Percentiles rank a stretch among this genome's conserved stretches.
phyloP scores from a whole-genome alignment of 1,140 invertebrate species.

The Drosophila erecta region DNA sequence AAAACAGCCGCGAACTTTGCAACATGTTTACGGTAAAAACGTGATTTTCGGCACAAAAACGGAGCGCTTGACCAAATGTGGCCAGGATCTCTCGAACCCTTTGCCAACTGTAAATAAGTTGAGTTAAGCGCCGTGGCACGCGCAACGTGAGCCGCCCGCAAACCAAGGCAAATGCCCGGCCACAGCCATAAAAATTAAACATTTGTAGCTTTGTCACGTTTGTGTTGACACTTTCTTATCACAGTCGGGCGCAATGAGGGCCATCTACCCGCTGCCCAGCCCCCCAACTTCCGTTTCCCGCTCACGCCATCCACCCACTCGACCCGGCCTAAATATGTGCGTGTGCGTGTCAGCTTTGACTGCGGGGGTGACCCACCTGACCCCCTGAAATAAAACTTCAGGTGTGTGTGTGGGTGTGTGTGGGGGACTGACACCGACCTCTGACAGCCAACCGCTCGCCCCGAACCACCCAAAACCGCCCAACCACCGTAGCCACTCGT shows the following conservation, averaged over 20 bases:
- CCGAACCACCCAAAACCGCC: not conserved
- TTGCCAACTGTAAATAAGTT: constrained; percentile 78
- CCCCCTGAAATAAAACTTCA: constrained; percentile 58
- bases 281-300: not conserved
- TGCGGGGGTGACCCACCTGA: constrained; percentile 62
- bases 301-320: constrained; percentile 21
- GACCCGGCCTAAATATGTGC: constrained; percentile 73
- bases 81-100: constrained; percentile 60
- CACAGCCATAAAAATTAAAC: constrained; percentile 80
- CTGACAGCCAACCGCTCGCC: not conserved
- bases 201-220: constrained; percentile 83
- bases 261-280: not conserved
- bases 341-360: constrained; percentile 79
- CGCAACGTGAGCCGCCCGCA: constrained; percentile 14
- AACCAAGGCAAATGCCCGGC: constrained; percentile 16
- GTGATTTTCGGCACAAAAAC: constrained; percentile 80
- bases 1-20: constrained; percentile 78
- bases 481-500: constrained; percentile 3
- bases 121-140: constrained; percentile 66
- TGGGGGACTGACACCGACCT: constrained; percentile 16
- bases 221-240: constrained; percentile 83
- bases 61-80: constrained; percentile 69
- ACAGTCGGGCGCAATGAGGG: constrained; percentile 58
- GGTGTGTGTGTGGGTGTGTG: constrained; percentile 19
- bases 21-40: constrained; percentile 83